A percentile compares a stretch with the other conserved stretches of the same genome.
Evolutionary conservation across 2,113 vertebrate genomes (phyloP).

Genomic region (Hirundichthys speculiger): DNA sequence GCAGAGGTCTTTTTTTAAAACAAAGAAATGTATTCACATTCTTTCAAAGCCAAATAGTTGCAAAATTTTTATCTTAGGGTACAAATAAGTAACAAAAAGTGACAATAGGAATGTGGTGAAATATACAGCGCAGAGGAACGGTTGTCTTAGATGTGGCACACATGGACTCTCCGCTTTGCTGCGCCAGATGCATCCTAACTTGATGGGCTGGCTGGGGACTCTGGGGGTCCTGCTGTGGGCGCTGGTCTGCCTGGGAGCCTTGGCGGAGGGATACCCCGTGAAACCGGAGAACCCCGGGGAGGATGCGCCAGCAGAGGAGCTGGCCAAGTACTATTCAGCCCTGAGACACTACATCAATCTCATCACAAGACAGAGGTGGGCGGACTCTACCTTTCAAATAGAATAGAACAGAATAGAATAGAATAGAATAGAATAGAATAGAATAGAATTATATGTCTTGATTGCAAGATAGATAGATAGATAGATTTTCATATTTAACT

Average conservation of each 20-base stretch:
- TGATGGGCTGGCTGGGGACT: slow-evolving; percentile 85
- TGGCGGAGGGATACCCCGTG: slow-evolving; percentile 92
- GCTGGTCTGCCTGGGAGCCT: slow-evolving; percentile 88
- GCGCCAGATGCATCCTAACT: slow-evolving; percentile 87
- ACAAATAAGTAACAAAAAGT: background rate
- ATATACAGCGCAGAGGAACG: background rate
- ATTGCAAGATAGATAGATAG: slow-evolving; percentile 12
- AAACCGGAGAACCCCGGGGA: slow-evolving; percentile 96
- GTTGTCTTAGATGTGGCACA: background rate
- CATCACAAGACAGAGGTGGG: slow-evolving; percentile 97
- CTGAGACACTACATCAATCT: slow-evolving; percentile 99
- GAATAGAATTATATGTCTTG: background rate
- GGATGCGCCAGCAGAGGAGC: slow-evolving; percentile 92
- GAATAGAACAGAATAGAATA: background rate
- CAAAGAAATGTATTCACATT: background rate
- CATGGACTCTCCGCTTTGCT: background rate
- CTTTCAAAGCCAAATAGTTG: background rate
- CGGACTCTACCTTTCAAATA: background rate
- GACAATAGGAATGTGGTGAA: background rate
- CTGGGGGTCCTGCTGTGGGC: slow-evolving; percentile 88
- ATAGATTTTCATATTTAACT: background rate
- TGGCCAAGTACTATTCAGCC: slow-evolving; percentile 97
- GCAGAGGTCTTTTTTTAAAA: background rate
- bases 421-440: background rate
- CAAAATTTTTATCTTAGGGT: background rate